Base-by-base conservation (phyloP, 2,797 vertebrate species). In the Paramormyrops hopkinsi region DNA sequence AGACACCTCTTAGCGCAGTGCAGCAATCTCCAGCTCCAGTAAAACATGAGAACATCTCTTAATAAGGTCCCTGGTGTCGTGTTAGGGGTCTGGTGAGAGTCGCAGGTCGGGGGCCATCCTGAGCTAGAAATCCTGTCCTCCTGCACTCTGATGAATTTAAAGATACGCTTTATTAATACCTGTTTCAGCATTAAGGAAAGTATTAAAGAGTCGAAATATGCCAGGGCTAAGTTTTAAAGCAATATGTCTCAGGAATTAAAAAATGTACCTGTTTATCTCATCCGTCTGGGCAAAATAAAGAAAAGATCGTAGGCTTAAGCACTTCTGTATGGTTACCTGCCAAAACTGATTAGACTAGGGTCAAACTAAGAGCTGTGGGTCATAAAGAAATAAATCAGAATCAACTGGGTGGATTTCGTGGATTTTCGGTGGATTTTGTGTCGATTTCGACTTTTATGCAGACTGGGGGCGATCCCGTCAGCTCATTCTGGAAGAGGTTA, bases 271-370 rank as follows among this genome's bases (percentile, higher is more conserved):
- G 17, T 91, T 91, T 92, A 91, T 91, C 86, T 22, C 37, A 51
- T 88, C 50, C 44, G 37, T 33, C 92, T 91, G 90, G 44, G 51
- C 25, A 62, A 25, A 73, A 92, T 92, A 92, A 91, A 90, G 92
- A 29, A 92, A 85, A 51, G 92, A 90, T 89, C 88, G 89, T 91
- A 87, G 89, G 90, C 90, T 91, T 90, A 92, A 46, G 90, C 56
- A 62, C 48, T 89, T 88, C 90, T 88, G 89, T 91, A 92, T 92
- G 93, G 94, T 94, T 93, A 89, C 93, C 92, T 90, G 90, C 83
- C 91, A 3, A 82, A 93, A 93, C 91, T 90, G 92, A 91, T 92
- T 69, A 59, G 44, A 90, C 89, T 84, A 89, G 88, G 14, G 59
- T 48, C 54, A 17, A 73, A 82, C 87, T 91, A 86, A 90, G 19